phyloP scores from a whole-genome alignment of 1,140 invertebrate genomes.

The Ylistrum balloti region DNA sequence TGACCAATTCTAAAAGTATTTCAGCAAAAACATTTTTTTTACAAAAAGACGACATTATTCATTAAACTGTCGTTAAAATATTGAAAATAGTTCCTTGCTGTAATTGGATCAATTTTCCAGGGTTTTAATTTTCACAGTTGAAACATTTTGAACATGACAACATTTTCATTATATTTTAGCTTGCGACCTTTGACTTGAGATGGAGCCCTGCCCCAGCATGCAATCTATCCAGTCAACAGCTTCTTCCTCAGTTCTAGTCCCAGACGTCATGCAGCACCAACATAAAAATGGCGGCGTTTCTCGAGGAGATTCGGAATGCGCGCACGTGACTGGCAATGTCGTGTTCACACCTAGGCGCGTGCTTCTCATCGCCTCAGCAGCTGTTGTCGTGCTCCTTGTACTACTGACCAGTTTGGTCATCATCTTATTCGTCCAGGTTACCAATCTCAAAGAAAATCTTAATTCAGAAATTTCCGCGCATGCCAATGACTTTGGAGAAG shows the following conservation, averaged over 20 bases:
- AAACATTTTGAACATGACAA: neutral
- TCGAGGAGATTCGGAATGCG: neutral
- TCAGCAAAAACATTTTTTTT: neutral
- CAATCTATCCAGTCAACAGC: slow-evolving; percentile 2
- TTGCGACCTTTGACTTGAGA: neutral
- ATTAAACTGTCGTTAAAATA: neutral
- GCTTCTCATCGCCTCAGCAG: neutral
- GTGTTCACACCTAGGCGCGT: neutral
- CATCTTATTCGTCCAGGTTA: neutral
- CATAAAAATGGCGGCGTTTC: slow-evolving; percentile 3
- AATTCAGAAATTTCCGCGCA: slow-evolving; percentile 19
- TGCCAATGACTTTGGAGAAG: slow-evolving; percentile 14
- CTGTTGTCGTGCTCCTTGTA: neutral
- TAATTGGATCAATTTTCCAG: neutral
- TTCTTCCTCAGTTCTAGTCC: neutral
- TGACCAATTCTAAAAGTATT: neutral
- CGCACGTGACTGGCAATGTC: neutral
- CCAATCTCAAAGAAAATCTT: neutral
- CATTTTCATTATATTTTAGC: neutral
- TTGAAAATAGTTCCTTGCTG: neutral
- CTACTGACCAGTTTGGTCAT: slow-evolving; percentile 6
- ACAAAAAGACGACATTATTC: neutral
- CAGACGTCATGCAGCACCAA: slow-evolving; percentile 8
- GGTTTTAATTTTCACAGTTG: neutral
- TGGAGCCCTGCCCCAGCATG: slow-evolving; percentile 28